Conservation (phyloP, 2,797 vertebrate species). For the Thaleichthys pacificus region DNA sequence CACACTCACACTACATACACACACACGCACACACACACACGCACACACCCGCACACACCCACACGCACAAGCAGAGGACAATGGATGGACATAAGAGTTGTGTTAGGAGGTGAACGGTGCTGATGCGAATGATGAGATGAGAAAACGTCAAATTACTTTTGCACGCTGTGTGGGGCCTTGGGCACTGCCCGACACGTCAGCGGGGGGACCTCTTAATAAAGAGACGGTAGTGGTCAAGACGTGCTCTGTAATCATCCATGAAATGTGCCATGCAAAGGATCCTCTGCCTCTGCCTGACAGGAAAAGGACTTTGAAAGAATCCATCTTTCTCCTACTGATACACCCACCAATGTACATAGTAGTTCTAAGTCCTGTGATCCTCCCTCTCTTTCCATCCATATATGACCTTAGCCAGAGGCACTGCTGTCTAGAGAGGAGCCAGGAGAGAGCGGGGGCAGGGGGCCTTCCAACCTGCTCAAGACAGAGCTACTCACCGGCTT, state of each 20-base stretch:
- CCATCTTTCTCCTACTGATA: background rate
- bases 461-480: slow-evolving; percentile 14
- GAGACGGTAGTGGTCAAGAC: background rate
- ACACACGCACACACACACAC: background rate
- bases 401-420: slow-evolving; percentile 22
- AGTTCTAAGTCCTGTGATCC: background rate
- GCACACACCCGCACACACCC: background rate
- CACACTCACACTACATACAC: background rate
- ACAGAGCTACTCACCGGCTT: slow-evolving; percentile 81
- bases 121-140: slow-evolving; percentile 60
- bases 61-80: background rate
- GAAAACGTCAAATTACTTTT: slow-evolving; percentile 31
- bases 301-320: background rate
- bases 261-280: slow-evolving; percentile 22
- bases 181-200: background rate
- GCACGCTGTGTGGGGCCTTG: background rate
- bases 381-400: slow-evolving; percentile 34
- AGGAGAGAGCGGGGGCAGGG: background rate
- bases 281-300: background rate
- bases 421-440: slow-evolving; percentile 31
- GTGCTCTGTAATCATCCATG: slow-evolving; percentile 12
- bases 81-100: slow-evolving; percentile 20
- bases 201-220: background rate
- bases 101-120: slow-evolving; percentile 36
- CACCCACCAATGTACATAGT: slow-evolving; percentile 10